Evolutionary conservation across 2,113 vertebrate species (phyloP).

Genomic region (Sinocyclocheilus grahami): DNA sequence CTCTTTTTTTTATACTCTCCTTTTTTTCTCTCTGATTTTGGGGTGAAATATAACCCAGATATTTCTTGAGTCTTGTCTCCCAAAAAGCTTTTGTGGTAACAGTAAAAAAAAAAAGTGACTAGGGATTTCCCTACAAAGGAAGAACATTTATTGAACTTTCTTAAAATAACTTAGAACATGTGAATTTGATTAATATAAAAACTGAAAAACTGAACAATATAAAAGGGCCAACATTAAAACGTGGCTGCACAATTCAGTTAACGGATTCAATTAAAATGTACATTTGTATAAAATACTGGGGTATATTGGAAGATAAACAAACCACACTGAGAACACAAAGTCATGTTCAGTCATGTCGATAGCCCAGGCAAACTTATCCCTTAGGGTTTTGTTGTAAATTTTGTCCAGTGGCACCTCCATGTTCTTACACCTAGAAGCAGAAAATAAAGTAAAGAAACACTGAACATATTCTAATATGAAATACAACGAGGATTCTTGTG

Average conservation of each 20-base stretch:
- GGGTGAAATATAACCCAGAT: neutral
- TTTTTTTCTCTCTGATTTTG: neutral
- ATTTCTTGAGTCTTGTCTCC: neutral
- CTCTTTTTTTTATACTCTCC: too few species aligned
- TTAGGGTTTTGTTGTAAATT: slow-evolving; percentile 77
- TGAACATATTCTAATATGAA: fast-evolving
- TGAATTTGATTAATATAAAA: slow-evolving; percentile 10
- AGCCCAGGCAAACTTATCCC: slow-evolving; percentile 72
- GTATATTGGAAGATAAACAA: neutral
- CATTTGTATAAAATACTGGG: neutral
- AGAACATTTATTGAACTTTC: slow-evolving; percentile 66
- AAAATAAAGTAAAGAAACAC: neutral
- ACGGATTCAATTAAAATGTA: neutral
- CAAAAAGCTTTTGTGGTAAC: neutral
- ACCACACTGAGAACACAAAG: slow-evolving; percentile 75
- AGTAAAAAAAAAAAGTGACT: neutral
- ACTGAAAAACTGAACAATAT: slow-evolving; percentile 41
- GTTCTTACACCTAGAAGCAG: slow-evolving; percentile 72
- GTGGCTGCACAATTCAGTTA: neutral
- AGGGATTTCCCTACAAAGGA: neutral
- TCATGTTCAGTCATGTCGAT: slow-evolving; percentile 75
- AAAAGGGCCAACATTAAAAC: slow-evolving; percentile 46
- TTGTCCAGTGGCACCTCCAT: slow-evolving; percentile 71
- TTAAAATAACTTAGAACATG: neutral
- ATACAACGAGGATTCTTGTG: neutral